A percentile compares a stretch with the other conserved stretches of the same genome.
These are phyloP conservation scores for Actenoides lindsayi DNA, from an alignment of 2,113 vertebrate species.

Conservation along the genomic window DNA sequence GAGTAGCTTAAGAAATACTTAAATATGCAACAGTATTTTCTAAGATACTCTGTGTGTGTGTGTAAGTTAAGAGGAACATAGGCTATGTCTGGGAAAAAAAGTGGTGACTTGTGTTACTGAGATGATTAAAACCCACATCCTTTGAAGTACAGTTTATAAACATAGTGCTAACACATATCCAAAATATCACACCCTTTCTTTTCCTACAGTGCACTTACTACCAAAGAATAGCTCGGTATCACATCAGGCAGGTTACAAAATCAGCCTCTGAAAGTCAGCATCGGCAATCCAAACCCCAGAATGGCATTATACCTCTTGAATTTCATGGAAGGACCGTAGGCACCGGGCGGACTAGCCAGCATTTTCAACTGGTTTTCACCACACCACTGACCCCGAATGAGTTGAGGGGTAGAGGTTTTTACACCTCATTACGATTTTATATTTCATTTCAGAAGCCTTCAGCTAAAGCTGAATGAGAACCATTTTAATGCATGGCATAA, in stretches of 20 bases:
- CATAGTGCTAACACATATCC: background rate
- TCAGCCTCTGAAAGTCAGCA: background rate
- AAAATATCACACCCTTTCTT: background rate
- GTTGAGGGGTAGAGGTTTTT: background rate
- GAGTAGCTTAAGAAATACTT: background rate
- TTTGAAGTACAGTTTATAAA: background rate
- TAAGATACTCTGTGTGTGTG: background rate
- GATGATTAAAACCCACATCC: background rate
- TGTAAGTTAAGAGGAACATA: background rate
- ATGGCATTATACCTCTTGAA: accelerated
- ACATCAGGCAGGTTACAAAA: background rate
- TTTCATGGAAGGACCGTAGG: background rate
- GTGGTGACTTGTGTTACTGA: background rate
- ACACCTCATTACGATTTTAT: background rate
- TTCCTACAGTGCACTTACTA: background rate
- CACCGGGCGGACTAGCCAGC: background rate
- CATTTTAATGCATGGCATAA: background rate
- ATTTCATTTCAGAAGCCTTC: background rate
- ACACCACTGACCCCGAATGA: background rate
- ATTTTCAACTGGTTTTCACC: background rate
- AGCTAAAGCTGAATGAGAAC: background rate
- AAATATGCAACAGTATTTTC: background rate
- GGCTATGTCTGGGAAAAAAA: background rate
- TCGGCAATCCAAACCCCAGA: background rate
- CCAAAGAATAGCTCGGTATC: background rate